Evolutionary conservation across 2,113 vertebrate species (phyloP).

Genomic region (Pitta sordida): DNA sequence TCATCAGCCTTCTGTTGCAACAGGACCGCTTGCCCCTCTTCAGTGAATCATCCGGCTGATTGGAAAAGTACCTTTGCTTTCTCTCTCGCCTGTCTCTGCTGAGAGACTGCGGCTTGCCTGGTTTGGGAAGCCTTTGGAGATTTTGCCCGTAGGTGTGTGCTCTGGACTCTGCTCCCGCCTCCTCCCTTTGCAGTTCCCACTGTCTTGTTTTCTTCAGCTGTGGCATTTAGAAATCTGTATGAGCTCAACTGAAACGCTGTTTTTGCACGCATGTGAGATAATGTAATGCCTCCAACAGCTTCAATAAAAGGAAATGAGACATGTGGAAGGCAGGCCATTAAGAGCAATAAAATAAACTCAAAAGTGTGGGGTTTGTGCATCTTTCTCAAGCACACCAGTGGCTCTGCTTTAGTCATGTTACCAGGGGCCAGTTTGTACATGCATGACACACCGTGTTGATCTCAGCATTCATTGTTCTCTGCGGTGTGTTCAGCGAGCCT

Average conservation of each 20-base stretch:
- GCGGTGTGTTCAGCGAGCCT: not conserved
- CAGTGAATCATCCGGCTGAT: not conserved
- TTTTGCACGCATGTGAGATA: not conserved
- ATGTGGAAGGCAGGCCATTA: not conserved
- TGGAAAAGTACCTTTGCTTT: not conserved
- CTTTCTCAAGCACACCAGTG: not conserved
- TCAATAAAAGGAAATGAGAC: slow-evolving; percentile 43
- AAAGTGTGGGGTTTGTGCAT: not conserved
- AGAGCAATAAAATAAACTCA: slow-evolving; percentile 36
- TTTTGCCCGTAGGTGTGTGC: not conserved
- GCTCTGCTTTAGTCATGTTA: not conserved
- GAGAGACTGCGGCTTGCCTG: not conserved
- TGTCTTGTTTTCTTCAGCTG: slow-evolving; percentile 36
- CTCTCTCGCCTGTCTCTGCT: not conserved
- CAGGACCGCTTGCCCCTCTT: not conserved
- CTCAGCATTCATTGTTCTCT: not conserved
- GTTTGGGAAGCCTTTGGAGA: not conserved
- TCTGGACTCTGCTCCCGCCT: not conserved
- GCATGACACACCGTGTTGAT: not conserved
- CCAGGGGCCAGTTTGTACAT: not conserved
- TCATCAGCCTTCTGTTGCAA: slow-evolving; percentile 14
- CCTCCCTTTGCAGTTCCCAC: not conserved
- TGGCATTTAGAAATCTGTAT: slow-evolving; percentile 6
- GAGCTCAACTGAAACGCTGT: not conserved
- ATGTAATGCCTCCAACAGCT: slow-evolving; percentile 29